These are phyloP conservation scores for Mormyrops boulengeri DNA, from an alignment of 2,797 vertebrate genomes.

Conservation along the genomic window DNA sequence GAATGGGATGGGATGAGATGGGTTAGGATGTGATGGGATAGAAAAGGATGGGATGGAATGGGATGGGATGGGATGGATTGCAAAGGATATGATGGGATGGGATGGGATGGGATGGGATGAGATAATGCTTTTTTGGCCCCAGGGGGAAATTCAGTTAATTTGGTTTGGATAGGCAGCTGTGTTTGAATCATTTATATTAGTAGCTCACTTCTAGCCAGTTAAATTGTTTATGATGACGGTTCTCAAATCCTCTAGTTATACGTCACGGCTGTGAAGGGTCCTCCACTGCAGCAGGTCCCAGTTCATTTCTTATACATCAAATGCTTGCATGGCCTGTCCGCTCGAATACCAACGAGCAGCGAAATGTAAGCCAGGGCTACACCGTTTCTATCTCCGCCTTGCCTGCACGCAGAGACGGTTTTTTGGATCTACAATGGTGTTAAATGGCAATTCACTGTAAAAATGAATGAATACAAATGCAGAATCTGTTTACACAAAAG, in stretches of 20 bases:
- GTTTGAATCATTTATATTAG: background rate
- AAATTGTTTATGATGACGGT: background rate
- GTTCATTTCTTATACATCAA: background rate
- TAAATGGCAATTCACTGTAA: background rate
- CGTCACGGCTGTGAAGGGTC: background rate
- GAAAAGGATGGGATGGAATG: background rate
- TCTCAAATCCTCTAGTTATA: background rate
- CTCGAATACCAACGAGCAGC: background rate
- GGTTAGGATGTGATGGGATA: background rate
- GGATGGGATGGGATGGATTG: background rate
- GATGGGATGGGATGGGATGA: background rate
- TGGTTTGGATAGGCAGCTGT: background rate
- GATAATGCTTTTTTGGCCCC: background rate
- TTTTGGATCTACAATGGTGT: background rate
- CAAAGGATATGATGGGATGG: background rate
- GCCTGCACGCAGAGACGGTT: background rate
- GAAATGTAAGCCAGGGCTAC: background rate
- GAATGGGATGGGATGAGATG: background rate
- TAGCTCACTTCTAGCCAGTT: background rate
- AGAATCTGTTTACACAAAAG: background rate
- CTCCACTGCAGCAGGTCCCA: background rate
- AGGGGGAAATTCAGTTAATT: background rate
- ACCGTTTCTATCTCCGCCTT: background rate
- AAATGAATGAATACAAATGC: background rate
- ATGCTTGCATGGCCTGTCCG: background rate